Base-by-base conservation (phyloP, 2,888 invertebrate species). In the Leptopilina myrica region DNA sequence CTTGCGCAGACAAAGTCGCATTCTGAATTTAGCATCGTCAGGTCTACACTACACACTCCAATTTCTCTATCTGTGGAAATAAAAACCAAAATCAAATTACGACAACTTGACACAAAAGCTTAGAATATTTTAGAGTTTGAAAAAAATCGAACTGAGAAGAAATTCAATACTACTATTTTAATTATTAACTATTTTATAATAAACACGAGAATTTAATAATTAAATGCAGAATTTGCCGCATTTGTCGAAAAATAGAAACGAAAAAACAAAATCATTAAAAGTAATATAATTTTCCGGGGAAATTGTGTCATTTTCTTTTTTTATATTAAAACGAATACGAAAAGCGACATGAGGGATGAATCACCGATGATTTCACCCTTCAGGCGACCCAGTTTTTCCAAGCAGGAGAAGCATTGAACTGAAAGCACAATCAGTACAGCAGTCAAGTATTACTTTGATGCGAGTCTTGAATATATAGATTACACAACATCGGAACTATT, bases 371-470 rank as follows among this genome's bases (percentile, higher is more conserved):
- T 67, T 49, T 11, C 11, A 67, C 49, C 49, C 67, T 67, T 49
- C 6, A 67, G 49, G 15, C 20, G 11, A 67, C 67, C 49, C 33
- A 67, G 49, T 67, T 67, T 67, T 67, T 67, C 46, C 46, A 67
- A 67, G 73, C 56, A 56, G n/a, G 49, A 73, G n/a, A 73, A 53
- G 53, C 73, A 33, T 7, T 73, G 73, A 73, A 73, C 73, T 73
- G 56, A 73, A 73, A 73, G 56, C 73, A 73, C 73, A 73, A 73
- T 73, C 73, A 53, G 73, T 73, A 56, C 40, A 73, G 56, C 73
- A 73, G 33, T 73, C 73, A 56, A 8, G 56, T 56, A 9, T 33
- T 33, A 73, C n/a, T 73, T 73, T 73, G 33, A 73, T 73, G 73
- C 33, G n/a, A 56, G 53, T 56, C 53, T 73, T 53, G 53, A n/a